phyloP scores from a whole-genome alignment of 2,888 invertebrate genomes.

The Archips xylosteana region DNA sequence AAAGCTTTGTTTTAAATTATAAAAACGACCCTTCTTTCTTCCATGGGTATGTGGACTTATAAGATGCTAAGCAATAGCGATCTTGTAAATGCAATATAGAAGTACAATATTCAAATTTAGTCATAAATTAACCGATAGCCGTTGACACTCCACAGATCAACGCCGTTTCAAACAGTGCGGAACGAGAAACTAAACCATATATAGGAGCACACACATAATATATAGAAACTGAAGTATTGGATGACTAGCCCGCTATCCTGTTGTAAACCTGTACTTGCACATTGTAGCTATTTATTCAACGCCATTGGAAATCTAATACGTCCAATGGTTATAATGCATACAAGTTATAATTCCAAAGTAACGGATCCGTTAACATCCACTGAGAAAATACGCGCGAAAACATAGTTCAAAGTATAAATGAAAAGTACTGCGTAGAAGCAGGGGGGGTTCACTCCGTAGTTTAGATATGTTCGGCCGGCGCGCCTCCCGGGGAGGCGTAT shows the following conservation, averaged over 20 bases:
- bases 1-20: no score
- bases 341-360: slow-evolving; percentile 3
- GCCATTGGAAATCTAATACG: slow-evolving; percentile 22
- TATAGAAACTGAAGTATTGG: slow-evolving; percentile 53
- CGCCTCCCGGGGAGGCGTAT: no score
- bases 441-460: no score
- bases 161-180: slow-evolving; percentile 43
- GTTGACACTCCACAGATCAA: slow-evolving; percentile 36
- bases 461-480: no score
- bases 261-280: slow-evolving; percentile 30
- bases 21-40: no score
- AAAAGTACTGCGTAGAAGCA: not conserved
- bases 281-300: slow-evolving; percentile 21
- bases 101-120: slow-evolving; percentile 45
- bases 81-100: not conserved
- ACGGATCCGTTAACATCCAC: not conserved
- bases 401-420: not conserved
- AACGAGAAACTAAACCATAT: slow-evolving; percentile 53
- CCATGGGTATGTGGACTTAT: no score
- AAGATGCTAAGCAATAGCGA: no score
- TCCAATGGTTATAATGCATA: slow-evolving; percentile 10
- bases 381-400: not conserved
- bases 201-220: not conserved
- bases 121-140: slow-evolving; percentile 46
- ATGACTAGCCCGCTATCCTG: slow-evolving; percentile 64